These are phyloP conservation scores for Eptesicus fuscus DNA, from an alignment of 2,113 vertebrate genomes.

Conservation along the genomic window DNA sequence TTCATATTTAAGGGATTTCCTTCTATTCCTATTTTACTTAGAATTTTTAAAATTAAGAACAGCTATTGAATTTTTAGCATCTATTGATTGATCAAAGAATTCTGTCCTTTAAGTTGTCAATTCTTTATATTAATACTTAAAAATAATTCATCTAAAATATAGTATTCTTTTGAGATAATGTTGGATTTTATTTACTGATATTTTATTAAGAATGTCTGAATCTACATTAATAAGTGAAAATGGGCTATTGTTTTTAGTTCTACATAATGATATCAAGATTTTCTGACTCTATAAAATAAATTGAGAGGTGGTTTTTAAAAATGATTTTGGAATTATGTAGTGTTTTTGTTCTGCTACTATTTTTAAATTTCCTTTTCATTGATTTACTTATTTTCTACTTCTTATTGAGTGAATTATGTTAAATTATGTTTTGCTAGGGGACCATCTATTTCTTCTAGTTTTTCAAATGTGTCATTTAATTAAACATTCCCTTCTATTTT, in stretches of 20 bases:
- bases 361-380: not conserved
- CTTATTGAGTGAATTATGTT: not conserved
- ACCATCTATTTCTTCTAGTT: not conserved
- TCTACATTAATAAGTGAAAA: not conserved
- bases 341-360: not conserved
- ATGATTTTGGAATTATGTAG: not conserved
- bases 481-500: not conserved
- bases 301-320: not conserved
- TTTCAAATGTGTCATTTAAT: constrained; percentile 1
- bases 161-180: not conserved
- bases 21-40: not conserved
- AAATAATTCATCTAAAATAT: not conserved
- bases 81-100: not conserved
- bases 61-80: not conserved
- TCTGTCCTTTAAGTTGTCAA: not conserved
- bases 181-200: not conserved
- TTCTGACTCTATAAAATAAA: not conserved
- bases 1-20: not conserved
- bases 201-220: not conserved
- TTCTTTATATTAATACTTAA: not conserved
- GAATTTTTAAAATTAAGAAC: not conserved
- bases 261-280: not conserved
- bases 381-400: constrained; percentile 9
- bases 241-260: not conserved
- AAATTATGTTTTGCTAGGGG: constrained; percentile 8